Evolutionary conservation across 2,113 vertebrate genomes (phyloP), one percentile per base, ranked within the genome.

Genomic region (Toxotes chatareus): DNA sequence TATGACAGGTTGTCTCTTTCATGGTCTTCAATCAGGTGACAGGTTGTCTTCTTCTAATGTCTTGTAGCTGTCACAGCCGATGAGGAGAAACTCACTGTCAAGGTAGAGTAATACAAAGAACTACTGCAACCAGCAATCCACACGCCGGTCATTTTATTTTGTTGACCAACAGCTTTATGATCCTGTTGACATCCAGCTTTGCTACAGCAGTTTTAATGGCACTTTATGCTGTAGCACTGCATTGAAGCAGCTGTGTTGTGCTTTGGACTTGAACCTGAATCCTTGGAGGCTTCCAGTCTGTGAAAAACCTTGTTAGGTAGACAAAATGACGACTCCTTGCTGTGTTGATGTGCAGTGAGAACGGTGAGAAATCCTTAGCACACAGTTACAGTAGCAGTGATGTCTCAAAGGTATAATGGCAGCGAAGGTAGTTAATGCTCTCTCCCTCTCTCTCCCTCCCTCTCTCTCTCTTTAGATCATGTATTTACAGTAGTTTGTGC

Each of bases 241-340:
- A 19, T 42, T 62, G 72, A 56, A 47, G 53, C 44, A 17, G 64
- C 8, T 3, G 51, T 4, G 38, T 46, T 40, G 44, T 61, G 42
- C n/a, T 56, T 73, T 62, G 31, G 46, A 46, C 8, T 11, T 13
- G 16, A 40, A 49, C 17, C 49, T 32, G 51, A 13, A 47, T 82
- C 67, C 71, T 32, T 27, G 1, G 49, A 71, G 77, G 56, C 73
- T 34, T 67, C 34, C 8, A 14, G 40, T 31, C 74, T 42, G 62
- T 70, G 80, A 65, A 63, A 83, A 87, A 79, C 73, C 87, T 84
- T 40, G 80, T 84, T 87, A 67, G 59, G 49, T 38, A 49, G 5
- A 6, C 36, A 5, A 36, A 75, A 82, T 10, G 63, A 67, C 13
- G 62, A 55, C 73, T 76, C 53, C 67, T 60, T 21, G 31, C 66